phyloP scores from a whole-genome alignment of 2,797 vertebrate genomes.

The Molossus molossus region DNA sequence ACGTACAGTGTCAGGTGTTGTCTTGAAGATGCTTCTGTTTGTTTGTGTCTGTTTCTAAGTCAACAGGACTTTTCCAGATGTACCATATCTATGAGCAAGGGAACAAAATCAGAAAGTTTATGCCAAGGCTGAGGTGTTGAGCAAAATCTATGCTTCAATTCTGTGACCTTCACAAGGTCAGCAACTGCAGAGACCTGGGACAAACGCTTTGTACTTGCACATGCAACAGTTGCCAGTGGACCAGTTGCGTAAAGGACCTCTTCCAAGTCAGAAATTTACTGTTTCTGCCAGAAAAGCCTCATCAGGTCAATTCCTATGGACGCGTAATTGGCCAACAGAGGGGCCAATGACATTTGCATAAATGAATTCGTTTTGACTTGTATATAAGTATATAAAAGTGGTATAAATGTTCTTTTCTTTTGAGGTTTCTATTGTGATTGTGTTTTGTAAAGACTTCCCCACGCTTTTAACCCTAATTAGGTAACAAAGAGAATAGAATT shows the following conservation, averaged over 20 bases:
- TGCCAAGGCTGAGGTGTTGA: neutral
- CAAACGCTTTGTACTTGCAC: neutral
- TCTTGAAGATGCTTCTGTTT: neutral
- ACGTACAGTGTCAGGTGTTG: neutral
- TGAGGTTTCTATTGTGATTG: neutral
- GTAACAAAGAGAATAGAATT: conserved; percentile 4
- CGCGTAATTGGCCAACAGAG: neutral
- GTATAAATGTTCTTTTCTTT: neutral
- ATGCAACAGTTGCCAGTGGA: neutral
- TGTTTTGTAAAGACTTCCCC: neutral
- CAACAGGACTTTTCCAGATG: neutral
- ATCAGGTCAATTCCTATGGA: neutral
- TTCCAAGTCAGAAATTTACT: neutral
- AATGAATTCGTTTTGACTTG: neutral
- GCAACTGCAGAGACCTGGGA: neutral
- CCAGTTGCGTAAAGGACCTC: neutral
- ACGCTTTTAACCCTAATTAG: neutral
- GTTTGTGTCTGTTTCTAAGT: neutral
- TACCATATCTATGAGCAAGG: neutral
- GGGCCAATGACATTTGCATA: neutral
- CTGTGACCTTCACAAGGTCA: conserved; percentile 15
- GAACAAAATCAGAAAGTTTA: neutral
- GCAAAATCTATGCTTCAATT: neutral
- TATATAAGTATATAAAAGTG: neutral
- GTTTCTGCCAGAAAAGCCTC: neutral